These are phyloP conservation scores for Polietes domitor DNA, from an alignment of 2,888 invertebrate species.

Conservation along the genomic window DNA sequence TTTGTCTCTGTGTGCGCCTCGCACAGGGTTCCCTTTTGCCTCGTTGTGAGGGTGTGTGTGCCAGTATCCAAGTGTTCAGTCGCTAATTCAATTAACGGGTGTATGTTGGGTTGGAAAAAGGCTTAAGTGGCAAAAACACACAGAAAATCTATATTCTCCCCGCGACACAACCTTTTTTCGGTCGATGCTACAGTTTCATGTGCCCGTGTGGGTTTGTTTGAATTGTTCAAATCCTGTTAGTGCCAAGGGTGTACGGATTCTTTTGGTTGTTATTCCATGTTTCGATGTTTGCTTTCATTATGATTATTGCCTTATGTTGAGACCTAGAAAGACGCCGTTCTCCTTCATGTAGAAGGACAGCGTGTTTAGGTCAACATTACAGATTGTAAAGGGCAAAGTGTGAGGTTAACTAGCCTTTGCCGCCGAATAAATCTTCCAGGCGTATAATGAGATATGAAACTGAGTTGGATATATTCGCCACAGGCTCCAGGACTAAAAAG, in stretches of 20 bases:
- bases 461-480: no score
- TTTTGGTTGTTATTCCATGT: not conserved
- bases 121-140: constrained; percentile 51
- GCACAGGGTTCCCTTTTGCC: constrained; percentile 60
- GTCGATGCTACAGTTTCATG: constrained; percentile 27
- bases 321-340: not conserved
- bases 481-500: no score
- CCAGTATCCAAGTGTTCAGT: constrained; percentile 5
- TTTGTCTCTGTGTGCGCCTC: constrained; percentile 42
- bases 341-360: not conserved
- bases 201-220: constrained; percentile 16
- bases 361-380: no score
- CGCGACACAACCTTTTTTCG: constrained; percentile 18
- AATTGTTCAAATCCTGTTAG: constrained; percentile 63
- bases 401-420: no score
- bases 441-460: no score
- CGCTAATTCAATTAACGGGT: constrained; percentile 65
- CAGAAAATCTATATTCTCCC: not conserved
- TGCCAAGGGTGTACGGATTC: constrained; percentile 48
- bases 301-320: not conserved
- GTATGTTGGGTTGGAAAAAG: constrained; percentile 43
- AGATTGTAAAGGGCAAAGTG: no score
- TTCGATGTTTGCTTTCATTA: not conserved
- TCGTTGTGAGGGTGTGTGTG: not conserved
- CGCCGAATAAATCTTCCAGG: no score